These are phyloP conservation scores for Aphis gossypii DNA, from an alignment of 1,140 invertebrate genomes.

Conservation along the genomic window DNA sequence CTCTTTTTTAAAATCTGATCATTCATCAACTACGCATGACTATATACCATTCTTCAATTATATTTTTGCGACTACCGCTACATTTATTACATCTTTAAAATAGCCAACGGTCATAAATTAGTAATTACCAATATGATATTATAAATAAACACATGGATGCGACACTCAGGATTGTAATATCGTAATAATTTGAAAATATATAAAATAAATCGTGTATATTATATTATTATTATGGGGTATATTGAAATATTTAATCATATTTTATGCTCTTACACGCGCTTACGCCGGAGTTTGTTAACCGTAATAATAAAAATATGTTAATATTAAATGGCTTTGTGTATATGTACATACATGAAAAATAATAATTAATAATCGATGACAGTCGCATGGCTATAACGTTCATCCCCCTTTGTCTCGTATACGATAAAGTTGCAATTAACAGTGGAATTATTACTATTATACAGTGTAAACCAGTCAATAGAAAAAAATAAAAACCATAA, in stretches of 20 bases:
- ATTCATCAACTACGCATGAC: slow-evolving; percentile 2
- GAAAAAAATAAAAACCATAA: neutral
- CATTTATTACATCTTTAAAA: neutral
- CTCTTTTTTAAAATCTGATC: neutral
- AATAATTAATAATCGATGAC: neutral
- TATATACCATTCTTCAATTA: neutral
- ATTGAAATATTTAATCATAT: neutral
- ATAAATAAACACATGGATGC: no score
- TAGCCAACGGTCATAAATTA: neutral
- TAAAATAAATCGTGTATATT: neutral
- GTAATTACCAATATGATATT: no score
- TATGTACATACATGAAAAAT: neutral
- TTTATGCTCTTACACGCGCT: neutral
- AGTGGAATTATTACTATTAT: neutral
- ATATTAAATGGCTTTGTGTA: neutral
- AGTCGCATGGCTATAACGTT: neutral
- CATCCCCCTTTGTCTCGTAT: neutral
- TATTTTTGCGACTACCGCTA: neutral
- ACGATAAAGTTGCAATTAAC: neutral
- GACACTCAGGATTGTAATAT: no score
- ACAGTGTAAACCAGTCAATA: neutral
- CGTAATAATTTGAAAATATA: neutral
- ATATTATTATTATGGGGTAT: neutral
- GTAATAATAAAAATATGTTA: neutral
- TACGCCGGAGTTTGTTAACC: neutral